Evolutionary conservation across 2,113 vertebrate species (phyloP), one percentile per base, ranked within the genome.

Genomic region (Platichthys flesus): DNA sequence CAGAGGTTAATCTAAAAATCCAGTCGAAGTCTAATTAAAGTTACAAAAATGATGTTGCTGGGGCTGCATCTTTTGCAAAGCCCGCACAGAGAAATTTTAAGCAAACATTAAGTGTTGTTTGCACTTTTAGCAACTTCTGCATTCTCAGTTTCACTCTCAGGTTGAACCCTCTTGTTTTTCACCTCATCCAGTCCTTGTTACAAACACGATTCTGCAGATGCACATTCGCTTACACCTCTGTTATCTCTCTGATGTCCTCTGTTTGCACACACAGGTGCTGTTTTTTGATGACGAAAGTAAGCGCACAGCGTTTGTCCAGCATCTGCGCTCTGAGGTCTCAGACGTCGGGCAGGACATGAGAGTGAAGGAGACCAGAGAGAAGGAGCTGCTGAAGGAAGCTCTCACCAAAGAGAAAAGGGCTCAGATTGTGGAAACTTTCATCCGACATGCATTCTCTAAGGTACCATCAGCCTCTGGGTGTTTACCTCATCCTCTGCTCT

Each of bases 381-480:
- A 92, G 54, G 89, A 89, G 26, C 92, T 99, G 13, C 92, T 99
- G 81, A 93, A 91, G 71, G 89, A 86, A 65, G 97, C 98, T 0
- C 93, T 98, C 68, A 99, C 96, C 64, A 96, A 93, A 89, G 92
- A 96, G 77, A 95, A 97, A 82, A 94, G 98, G 71, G 96, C 91
- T 76, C 82, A 94, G 83, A 96, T 97, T 74, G 93, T 99, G 88
- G 98, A 99, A 81, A 96, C 93, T 16, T 99, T 99, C 93, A 98
- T 99, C 82, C 95, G 97, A 68, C 96, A 97, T 2, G 95, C 97
- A 10, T 98, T 99, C 91, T 94, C 96, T 55, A 95, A 98, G 95
- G 98, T 98, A 88, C n/a, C 18, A 26, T 69, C 71, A 82, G 52
- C 63, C 69, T 71, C 66, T 68, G 72, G 61, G 45, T 47, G 67